Evolutionary conservation across 2,797 vertebrate species (phyloP), one percentile per base, ranked within the genome.

Genomic region (Staurois parvus): DNA sequence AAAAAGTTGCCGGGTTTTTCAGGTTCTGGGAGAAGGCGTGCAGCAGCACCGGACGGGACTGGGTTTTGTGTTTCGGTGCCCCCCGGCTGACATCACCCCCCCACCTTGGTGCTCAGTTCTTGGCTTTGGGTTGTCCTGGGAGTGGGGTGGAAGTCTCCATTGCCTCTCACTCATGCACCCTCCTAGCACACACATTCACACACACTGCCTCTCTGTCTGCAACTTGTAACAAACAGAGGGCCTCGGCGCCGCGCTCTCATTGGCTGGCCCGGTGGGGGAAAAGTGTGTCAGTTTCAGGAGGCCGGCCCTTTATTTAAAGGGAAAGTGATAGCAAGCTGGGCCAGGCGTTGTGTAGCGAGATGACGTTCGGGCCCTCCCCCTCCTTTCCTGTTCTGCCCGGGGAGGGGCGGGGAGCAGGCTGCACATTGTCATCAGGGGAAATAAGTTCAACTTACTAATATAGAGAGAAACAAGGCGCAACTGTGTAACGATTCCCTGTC

Each of bases 231-330:
- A 0, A 89, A 88, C 89, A 88, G 88, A 87, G 82, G 76, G 82
- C 32, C 87, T 32, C 84, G 48, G 83, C 76, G 69, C n/a, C 32
- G 67, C 52, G 72, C 37, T 59, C 87, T 88, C 76, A 90, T 91
- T 91, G 91, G 91, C 78, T 84, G 69, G 80, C 0, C 1, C 19
- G 68, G n/a, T n/a, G n/a, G 19, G 72, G 48, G 86, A 70, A 81
- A 88, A 85, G 1, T 72, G 87, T 88, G 89, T 79, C 86, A 85
- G 74, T 4, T 72, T 45, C 77, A 81, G 82, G 72, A 87, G 92
- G 89, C 85, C 72, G 89, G 66, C 81, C 88, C 88, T 90, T 69
- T 21, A 73, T 89, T 93, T 92, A 93, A 93, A 92, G 91, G 88
- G 83, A 89, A 89, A 88, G 83, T 62, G 79, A 66, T 29, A 72